Evolutionary conservation across 2,797 vertebrate species (phyloP), one percentile per base, ranked within the genome.

Genomic region (Echiichthys vipera): DNA sequence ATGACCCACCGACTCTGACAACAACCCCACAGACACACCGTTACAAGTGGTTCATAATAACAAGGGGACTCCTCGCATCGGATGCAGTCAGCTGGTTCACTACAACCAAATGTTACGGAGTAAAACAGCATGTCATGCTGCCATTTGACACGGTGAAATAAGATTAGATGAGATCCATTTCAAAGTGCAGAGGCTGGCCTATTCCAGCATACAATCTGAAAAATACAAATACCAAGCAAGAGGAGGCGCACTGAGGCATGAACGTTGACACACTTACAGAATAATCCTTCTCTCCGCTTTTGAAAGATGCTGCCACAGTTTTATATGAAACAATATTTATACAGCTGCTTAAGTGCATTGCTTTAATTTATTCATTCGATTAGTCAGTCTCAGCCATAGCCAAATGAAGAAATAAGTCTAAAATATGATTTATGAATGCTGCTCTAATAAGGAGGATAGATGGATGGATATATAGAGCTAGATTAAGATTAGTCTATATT

Each of bases 101-200:
- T 85, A 89, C 89, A 92, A 93, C 90, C 87, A 80, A 94, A 94
- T 93, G 94, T 92, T 93, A 93, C 83, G 70, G 93, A 84, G 92
- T 93, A 93, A 93, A 94, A 94, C 93, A 94, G 92, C 93, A 92
- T 94, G 94, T 94, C 92, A 91, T 85, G 91, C 89, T 91, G 92
- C 89, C 88, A 91, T 94, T 93, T 93, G 92, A 94, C 93, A 93
- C 84, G 87, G 84, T 91, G 89, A 93, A 94, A 94, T 92, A 89
- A 93, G 92, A 94, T 94, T 93, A 94, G 91, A 94, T 90, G 91
- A 89, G 92, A 94, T 91, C 88, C 86, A 84, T 93, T 93, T 92
- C 84, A 86, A 90, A 91, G 87, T 84, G 79, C 75, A 70, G 81
- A 74, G 88, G 88, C 89, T 77, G 87, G 78, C 70, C 78, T 84